Evolutionary conservation across 2,113 vertebrate species (phyloP), one percentile per base, ranked within the genome.

Genomic region (Phrynosoma blainvillii): DNA sequence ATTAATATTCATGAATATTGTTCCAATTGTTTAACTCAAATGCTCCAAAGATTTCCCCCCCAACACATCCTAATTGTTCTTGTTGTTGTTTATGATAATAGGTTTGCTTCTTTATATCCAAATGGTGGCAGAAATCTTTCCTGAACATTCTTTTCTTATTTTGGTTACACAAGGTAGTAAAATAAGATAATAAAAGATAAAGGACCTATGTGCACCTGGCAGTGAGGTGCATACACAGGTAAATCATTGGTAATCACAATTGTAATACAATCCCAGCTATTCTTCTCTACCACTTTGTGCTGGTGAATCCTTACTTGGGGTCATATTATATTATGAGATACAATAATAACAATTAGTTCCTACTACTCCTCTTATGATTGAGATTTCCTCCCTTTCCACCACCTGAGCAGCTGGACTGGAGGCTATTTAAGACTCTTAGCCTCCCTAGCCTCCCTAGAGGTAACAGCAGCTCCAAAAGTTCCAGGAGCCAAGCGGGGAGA

Each of bases 171-270:
- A 88, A 88, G 87, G 87, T 70, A 88, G 81, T 88, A 88, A 88
- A 84, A 89, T 66, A 81, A 89, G 70, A 79, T 82, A 85, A 86
- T 89, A 85, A 85, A 89, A 75, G 54, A 85, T 86, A 89, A 89
- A 70, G 79, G 59, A 82, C 12, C 32, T 77, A 68, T 32, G 59
- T 89, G 62, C 84, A 86, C 84, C 84, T 89, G 88, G 84, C 52
- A 82, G 62, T 86, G 47, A 78, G 73, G 84, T 42, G 42, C 18
- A 56, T 56, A 59, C 47, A 56, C 79, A 78, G 71, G 62, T 89
- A 86, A 76, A 78, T 77, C 62, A 75, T 56, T 86, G 73, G 56
- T 65, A 85, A 74, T 84, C 68, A 84, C 79, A 89, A 68, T 13
- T 76, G 79, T 42, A 13, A 71, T 89, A 70, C 52, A 62, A 71